Base-by-base conservation (phyloP, 1,140 invertebrate genomes). In the Sminthurides bifidus region DNA sequence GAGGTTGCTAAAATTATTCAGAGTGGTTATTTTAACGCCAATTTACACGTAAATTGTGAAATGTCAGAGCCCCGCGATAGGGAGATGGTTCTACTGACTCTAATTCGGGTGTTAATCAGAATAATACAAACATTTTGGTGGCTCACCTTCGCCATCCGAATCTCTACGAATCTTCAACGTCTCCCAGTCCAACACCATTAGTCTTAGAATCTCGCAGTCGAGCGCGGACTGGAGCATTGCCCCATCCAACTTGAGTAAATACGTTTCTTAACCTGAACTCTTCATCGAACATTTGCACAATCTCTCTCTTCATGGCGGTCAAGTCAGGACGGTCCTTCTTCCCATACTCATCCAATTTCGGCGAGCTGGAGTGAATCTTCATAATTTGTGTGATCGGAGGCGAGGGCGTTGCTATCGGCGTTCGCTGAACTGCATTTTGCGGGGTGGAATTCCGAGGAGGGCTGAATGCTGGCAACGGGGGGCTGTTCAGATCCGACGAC, bases 161-260 rank as follows among this genome's bases (percentile, higher is more conserved):
- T 58, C 55, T 40, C 52, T 50, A n/a, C 45, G 30, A 24, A 44
- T 52, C 27, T 59, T 60, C 17, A 64, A 27, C 27, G 58, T 60
- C 30, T 64, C 62, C 62, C 62, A 64, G 33, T 64, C 62, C 21
- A 64, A 31, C 3, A 64, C 62, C 62, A 64, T 64, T 6, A 64
- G 43, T 8, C 62, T 12, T 10, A 64, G 55, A 44, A 64, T 64
- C 37, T 64, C 62, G 45, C 62, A 64, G 41, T 64, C 62, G 21
- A 64, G 35, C 26, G 62, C 58, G 5, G 56, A 56, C 29, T 64
- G 62, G 8, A 64, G 41, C 62, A 64, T 64, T 2, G 62, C 59
- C 15, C 62, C 62, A 43, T 64, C 62, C 29, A 64, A 43, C 46
- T 64, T 64, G 8, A 64, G 41, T 12, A 64, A 52, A 40, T 64